Conservation (phyloP, 2,113 vertebrate species). For the Petrocephalus zakoni region DNA sequence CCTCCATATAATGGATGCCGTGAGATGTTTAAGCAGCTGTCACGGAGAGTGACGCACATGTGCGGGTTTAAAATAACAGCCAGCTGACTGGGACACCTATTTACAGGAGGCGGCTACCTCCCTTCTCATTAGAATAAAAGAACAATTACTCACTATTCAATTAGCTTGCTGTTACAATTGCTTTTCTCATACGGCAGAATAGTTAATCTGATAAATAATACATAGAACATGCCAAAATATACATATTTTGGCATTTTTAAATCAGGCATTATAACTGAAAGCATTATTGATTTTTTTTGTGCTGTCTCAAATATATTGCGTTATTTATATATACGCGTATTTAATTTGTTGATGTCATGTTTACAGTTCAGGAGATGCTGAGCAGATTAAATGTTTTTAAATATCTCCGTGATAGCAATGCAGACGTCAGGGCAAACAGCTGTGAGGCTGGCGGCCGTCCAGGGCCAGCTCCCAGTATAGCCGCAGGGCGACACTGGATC, state of each 20-base stretch:
- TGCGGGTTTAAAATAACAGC: not conserved
- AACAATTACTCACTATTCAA: not conserved
- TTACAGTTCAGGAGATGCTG: not conserved
- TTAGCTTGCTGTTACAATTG: not conserved
- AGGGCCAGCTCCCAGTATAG: not conserved
- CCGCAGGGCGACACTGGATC: not conserved
- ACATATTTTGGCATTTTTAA: not conserved
- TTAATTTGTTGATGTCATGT: not conserved
- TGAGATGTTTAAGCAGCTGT: not conserved
- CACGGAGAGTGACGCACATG: not conserved
- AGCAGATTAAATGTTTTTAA: not conserved
- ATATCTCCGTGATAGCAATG: not conserved
- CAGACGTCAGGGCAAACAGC: not conserved
- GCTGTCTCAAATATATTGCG: not conserved
- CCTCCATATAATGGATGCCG: not conserved
- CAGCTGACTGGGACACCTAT: not conserved
- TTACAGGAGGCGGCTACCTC: not conserved
- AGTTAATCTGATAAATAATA: not conserved
- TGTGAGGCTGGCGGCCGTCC: not conserved
- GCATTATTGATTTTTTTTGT: not conserved
- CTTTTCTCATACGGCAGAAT: not conserved
- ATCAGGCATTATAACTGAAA: not conserved
- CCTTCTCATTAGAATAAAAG: not conserved
- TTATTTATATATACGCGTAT: not conserved
- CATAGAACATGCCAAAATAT: not conserved